These are phyloP conservation scores for Phragmatobia fuliginosa DNA, from an alignment of 2,888 invertebrate species.

Conservation along the genomic window DNA sequence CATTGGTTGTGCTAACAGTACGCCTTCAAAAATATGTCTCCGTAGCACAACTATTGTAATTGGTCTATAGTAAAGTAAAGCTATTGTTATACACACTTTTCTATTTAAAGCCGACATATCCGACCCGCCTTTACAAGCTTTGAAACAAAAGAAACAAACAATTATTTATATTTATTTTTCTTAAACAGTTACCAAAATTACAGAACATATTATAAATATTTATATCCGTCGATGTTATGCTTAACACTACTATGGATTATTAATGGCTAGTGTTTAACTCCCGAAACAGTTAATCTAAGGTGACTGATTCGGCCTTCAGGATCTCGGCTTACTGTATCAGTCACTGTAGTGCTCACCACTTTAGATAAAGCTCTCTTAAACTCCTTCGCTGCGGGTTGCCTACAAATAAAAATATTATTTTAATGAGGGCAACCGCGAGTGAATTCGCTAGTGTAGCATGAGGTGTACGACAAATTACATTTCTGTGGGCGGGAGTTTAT, in stretches of 20 bases:
- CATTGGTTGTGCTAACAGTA: too few relatives aligned
- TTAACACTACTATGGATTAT: not conserved
- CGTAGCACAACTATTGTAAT: too few relatives aligned
- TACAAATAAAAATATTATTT: not conserved
- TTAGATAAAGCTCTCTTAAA: not conserved
- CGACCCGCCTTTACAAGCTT: too few relatives aligned
- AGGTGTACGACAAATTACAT: too few relatives aligned
- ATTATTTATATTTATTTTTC: not conserved
- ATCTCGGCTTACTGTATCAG: constrained; percentile 10
- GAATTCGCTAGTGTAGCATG: too few relatives aligned
- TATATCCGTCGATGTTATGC: not conserved
- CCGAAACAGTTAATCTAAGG: not conserved
- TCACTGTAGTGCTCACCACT: not conserved
- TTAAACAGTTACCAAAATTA: not conserved
- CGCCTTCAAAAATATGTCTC: too few relatives aligned
- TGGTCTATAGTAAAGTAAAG: too few relatives aligned
- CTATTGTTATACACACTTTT: too few relatives aligned
- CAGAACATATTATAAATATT: not conserved
- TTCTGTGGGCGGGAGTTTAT: too few relatives aligned
- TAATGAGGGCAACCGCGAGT: too few relatives aligned
- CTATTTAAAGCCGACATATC: too few relatives aligned
- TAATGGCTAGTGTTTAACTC: not conserved
- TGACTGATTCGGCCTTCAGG: constrained; percentile 14
- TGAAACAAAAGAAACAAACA: not conserved
- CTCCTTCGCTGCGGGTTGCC: not conserved